Percentiles rank a stretch among this genome's conserved stretches.
These are phyloP conservation scores for Cheilosia variabilis DNA, from an alignment of 2,888 invertebrate species.

Conservation along the genomic window DNA sequence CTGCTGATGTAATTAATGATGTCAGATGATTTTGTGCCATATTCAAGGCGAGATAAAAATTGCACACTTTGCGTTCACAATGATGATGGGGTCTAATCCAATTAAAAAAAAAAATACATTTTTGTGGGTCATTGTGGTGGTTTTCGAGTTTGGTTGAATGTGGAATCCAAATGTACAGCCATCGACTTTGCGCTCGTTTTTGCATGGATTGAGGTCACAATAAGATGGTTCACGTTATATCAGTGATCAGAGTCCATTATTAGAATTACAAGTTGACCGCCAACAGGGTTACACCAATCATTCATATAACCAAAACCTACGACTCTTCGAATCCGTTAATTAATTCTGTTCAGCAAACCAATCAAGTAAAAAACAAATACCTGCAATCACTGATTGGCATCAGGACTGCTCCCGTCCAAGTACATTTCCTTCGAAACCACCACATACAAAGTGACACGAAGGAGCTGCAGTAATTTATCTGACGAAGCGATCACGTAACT, in stretches of 20 bases:
- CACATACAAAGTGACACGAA: background rate
- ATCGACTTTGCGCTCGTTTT: too few species aligned
- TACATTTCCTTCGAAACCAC: slow-evolving; percentile 3
- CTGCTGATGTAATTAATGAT: too few species aligned
- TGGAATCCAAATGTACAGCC: too few species aligned
- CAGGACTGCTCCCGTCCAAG: background rate
- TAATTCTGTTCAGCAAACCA: slow-evolving; percentile 5
- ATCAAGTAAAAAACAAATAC: slow-evolving; percentile 19
- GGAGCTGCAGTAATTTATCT: slow-evolving; percentile 23
- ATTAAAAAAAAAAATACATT: background rate
- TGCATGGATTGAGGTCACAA: too few species aligned
- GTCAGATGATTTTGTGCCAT: too few species aligned
- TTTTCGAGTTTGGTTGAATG: too few species aligned
- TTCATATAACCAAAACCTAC: too few species aligned
- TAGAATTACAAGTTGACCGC: too few species aligned
- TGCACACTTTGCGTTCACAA: background rate
- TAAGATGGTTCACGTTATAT: too few species aligned
- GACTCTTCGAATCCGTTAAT: background rate
- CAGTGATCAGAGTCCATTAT: too few species aligned
- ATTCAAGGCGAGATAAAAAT: too few species aligned
- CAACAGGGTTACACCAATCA: too few species aligned
- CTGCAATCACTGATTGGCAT: slow-evolving; percentile 19
- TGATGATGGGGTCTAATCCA: background rate
- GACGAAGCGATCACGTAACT: slow-evolving; percentile 61
- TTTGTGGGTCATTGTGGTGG: background rate